phyloP scores from a whole-genome alignment of 1,140 invertebrate genomes.

The Nephila pilipes region DNA sequence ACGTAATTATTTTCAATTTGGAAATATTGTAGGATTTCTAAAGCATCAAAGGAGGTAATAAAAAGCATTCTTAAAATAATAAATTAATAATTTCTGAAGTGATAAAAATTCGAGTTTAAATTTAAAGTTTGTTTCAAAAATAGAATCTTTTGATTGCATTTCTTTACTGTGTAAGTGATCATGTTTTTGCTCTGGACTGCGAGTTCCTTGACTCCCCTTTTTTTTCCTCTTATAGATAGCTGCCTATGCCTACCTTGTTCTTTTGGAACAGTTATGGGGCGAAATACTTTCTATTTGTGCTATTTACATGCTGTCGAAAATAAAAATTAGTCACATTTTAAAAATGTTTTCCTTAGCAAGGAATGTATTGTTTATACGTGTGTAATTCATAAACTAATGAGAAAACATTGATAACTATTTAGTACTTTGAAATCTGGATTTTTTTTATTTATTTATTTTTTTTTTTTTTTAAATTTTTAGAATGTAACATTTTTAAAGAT shows the following conservation, averaged over 20 bases:
- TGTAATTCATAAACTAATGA: slow-evolving; percentile 38
- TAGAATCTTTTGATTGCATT: neutral
- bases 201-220: neutral
- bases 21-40: too few relatives aligned
- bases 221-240: slow-evolving; percentile 58
- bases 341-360: slow-evolving; percentile 51
- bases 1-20: too few relatives aligned
- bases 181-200: slow-evolving; percentile 2
- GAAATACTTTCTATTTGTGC: slow-evolving; percentile 58
- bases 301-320: slow-evolving; percentile 52
- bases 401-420: neutral
- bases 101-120: too few relatives aligned
- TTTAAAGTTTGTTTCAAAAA: too few relatives aligned
- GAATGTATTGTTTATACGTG: neutral
- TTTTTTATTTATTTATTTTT: neutral
- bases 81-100: too few relatives aligned
- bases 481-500: too few relatives aligned
- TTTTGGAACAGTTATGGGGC: slow-evolving; percentile 60
- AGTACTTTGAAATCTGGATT: neutral
- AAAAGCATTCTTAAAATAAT: too few relatives aligned
- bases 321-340: slow-evolving; percentile 39
- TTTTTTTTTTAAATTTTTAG: too few relatives aligned
- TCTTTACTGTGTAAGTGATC: slow-evolving; percentile 20
- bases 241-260: slow-evolving; percentile 49
- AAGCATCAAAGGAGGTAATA: too few relatives aligned